Percentiles rank a stretch among this genome's conserved stretches.
phyloP scores from a whole-genome alignment of 1,140 invertebrate genomes.

The Caenorhabditis latens region DNA sequence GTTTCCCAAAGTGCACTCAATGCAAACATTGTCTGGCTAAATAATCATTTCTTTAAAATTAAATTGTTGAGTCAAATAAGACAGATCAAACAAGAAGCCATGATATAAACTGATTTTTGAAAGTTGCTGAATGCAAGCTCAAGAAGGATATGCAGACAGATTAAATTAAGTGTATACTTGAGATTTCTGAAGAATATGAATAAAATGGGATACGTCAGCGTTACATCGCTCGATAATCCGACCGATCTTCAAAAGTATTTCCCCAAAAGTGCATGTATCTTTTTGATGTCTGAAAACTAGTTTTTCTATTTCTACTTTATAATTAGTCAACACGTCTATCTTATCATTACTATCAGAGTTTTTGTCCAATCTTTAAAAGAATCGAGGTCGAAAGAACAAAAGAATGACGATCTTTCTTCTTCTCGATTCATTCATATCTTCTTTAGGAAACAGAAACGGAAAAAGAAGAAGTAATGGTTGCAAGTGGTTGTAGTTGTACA shows the following conservation, averaged over 20 bases:
- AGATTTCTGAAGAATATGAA: neutral
- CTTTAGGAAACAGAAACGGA: too few species aligned
- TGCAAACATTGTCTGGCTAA: slow-evolving; percentile 15
- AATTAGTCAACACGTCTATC: neutral
- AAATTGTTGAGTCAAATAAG: too few species aligned
- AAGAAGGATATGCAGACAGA: neutral
- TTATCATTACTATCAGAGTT: neutral
- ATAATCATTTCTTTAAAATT: too few species aligned
- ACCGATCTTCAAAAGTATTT: slow-evolving; percentile 6
- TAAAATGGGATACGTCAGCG: too few species aligned
- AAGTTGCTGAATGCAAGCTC: neutral
- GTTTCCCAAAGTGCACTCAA: neutral
- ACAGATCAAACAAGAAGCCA: too few species aligned
- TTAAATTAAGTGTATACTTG: neutral
- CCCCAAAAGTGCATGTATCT: neutral
- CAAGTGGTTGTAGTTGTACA: neutral
- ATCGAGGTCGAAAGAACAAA: slow-evolving; percentile 19
- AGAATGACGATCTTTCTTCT: neutral
- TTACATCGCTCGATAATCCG: slow-evolving; percentile 1
- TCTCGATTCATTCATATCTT: neutral
- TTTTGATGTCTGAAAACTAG: neutral
- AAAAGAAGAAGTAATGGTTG: neutral
- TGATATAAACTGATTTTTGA: neutral
- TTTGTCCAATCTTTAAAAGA: neutral
- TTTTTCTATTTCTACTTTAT: neutral